Conservation (phyloP, 2,113 vertebrate genomes). For the Chaetodon trifascialis region DNA sequence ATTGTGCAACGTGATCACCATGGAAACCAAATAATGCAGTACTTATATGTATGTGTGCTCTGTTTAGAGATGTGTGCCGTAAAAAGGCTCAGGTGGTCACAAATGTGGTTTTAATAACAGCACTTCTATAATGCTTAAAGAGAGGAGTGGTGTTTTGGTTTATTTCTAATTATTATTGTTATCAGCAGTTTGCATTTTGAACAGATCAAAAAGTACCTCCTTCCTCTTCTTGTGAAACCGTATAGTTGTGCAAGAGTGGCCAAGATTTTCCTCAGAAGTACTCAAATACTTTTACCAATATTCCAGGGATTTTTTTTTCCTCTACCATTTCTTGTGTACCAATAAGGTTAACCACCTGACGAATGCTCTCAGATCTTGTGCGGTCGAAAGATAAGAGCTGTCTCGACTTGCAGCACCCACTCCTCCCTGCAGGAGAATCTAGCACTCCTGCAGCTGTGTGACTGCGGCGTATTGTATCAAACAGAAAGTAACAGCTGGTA, state of each 20-base stretch:
- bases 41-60: not conserved
- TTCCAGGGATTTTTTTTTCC: not conserved
- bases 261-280: not conserved
- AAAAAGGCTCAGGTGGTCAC: too few relatives aligned
- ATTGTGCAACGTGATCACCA: constrained; percentile 1
- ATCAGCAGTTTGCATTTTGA: not conserved
- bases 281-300: not conserved
- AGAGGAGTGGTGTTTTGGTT: not conserved
- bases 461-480: not conserved
- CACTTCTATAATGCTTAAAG: not conserved
- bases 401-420: not conserved
- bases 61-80: not conserved
- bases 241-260: not conserved
- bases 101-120: too few relatives aligned
- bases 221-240: constrained; percentile 31
- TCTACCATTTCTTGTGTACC: not conserved
- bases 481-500: constrained; percentile 50
- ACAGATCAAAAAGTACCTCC: constrained; percentile 2
- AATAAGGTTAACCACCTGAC: not conserved
- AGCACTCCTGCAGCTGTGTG: constrained; percentile 19
- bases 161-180: too few relatives aligned
- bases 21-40: constrained; percentile 16
- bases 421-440: not conserved
- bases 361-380: not conserved
- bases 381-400: not conserved